Base-by-base conservation (phyloP, 2,113 vertebrate species). In the Stigmatopora nigra region DNA sequence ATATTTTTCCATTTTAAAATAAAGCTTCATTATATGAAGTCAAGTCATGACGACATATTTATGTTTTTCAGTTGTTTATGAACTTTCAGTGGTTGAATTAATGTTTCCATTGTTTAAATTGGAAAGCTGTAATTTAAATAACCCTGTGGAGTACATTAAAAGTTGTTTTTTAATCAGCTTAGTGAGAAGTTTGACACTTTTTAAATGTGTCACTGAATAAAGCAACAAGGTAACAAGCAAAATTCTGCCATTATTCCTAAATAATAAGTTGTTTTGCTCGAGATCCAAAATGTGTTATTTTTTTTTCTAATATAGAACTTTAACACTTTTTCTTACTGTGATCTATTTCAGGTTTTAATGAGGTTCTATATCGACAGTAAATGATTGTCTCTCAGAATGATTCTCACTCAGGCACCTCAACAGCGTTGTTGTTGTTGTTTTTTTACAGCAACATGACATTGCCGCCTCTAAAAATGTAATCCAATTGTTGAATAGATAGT, bases 401-500 rank as follows among this genome's bases (percentile, higher is more conserved):
- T 31, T 31, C 25, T 3, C 25, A 31, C 25, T 31, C 45, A 49
- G 47, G 22, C 45, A 46, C 13, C 48, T 47, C 22, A 63, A 48
- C 20, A 48, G 17, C 0, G 13, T 56, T 31, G 8, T 44, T 20
- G 19, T 36, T 20, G 7, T 13, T 48, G 14, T 22, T 45, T 46
- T 45, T 14, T 46, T 22, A 17, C 61, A 47, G 61, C 45, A 16
- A 22, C 17, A 15, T 31, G 45, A 45, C 58, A 20, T 60, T 20
- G 7, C 58, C 12, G 58, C 45, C 15, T 16, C 46, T 25, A 17
- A 63, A 31, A 25, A 35, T 61, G 36, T 20, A 44, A 20, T 61
- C 59, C 59, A 36, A 35, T 35, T 63, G 15, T 63, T 51, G 14
- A 51, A 63, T 63, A 46, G 16, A 51, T 63, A 13, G 11, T 17